Percentiles rank a stretch among this genome's conserved stretches.
Conservation (phyloP, 2,797 vertebrate species). For the Etheostoma nigrum region DNA sequence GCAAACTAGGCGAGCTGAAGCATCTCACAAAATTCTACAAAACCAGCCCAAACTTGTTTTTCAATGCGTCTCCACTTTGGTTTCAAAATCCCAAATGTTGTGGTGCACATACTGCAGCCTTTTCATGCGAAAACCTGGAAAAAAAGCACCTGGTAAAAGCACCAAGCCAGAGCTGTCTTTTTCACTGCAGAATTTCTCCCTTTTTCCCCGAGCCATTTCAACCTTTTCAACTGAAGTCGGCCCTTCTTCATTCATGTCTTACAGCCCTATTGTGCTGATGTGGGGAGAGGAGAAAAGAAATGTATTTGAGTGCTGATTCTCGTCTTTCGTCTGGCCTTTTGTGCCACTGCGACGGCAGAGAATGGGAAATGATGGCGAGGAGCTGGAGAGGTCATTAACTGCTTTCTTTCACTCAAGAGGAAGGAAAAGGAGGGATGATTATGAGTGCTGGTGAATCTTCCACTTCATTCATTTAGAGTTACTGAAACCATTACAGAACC, state of each 20-base stretch:
- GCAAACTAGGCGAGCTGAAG: no score
- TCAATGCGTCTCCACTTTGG: not conserved
- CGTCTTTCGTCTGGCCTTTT: constrained; percentile 35
- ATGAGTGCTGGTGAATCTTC: constrained; percentile 21
- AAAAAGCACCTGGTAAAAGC: constrained; percentile 15
- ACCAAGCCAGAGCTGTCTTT: not conserved
- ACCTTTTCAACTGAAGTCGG: constrained; percentile 23
- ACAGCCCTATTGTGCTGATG: constrained; percentile 27
- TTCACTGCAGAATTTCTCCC: constrained; percentile 1
- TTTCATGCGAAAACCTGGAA: constrained; percentile 5
- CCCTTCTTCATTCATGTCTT: constrained; percentile 25
- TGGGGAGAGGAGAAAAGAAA: constrained; percentile 7
- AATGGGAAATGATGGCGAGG: constrained; percentile 21
- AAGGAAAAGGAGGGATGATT: constrained; percentile 19
- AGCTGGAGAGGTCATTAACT: constrained; percentile 44
- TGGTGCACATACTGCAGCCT: not conserved
- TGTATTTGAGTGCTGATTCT: constrained; percentile 27
- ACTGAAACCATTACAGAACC: constrained; percentile 26
- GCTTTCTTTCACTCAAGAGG: constrained; percentile 43
- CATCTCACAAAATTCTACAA: not conserved
- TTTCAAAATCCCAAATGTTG: not conserved
- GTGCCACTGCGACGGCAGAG: constrained; percentile 16
- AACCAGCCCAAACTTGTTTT: not conserved
- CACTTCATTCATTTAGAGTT: constrained; percentile 20
- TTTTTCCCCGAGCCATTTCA: constrained; percentile 14